Percentiles rank a stretch among this genome's conserved stretches.
These are phyloP conservation scores for Bombus cullumanus DNA, from an alignment of 1,140 invertebrate species.

Conservation along the genomic window DNA sequence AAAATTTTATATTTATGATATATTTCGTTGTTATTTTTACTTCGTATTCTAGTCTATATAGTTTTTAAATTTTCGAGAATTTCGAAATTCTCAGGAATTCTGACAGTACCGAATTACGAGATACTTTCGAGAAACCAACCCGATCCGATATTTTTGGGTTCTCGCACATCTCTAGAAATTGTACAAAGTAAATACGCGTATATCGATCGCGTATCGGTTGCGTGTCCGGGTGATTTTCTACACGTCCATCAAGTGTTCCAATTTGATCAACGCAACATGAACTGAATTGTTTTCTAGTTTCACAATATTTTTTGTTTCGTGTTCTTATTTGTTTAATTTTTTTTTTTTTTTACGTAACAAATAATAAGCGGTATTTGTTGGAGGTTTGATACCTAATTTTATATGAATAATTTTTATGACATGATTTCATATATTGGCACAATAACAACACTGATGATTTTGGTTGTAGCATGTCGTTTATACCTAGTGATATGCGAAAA, in stretches of 20 bases:
- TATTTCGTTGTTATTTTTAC: too few relatives aligned
- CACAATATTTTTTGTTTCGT: not conserved
- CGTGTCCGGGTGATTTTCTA: constrained; percentile 28
- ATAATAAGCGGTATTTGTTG: not conserved
- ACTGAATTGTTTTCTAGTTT: constrained; percentile 21
- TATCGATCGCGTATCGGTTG: constrained; percentile 5
- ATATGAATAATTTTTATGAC: constrained; percentile 20
- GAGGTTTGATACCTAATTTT: constrained; percentile 11
- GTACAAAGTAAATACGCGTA: constrained; percentile 27
- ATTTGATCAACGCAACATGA: constrained; percentile 38
- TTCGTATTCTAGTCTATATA: too few relatives aligned
- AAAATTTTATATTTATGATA: too few relatives aligned
- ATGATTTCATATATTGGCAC: constrained; percentile 4
- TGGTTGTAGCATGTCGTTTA: not conserved
- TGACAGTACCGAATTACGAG: too few relatives aligned
- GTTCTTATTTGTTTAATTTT: not conserved
- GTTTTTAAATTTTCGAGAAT: too few relatives aligned
- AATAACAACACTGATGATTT: not conserved
- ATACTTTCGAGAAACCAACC: too few relatives aligned
- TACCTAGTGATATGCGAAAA: not conserved
- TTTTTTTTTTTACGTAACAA: not conserved
- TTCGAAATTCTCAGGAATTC: too few relatives aligned
- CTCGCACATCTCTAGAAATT: constrained; percentile 13
- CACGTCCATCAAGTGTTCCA: constrained; percentile 64
- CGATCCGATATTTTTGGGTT: too few relatives aligned